A percentile compares a stretch with the other conserved stretches of the same genome.
Conservation (phyloP, 2,113 vertebrate species). For the Alethe diademata region DNA sequence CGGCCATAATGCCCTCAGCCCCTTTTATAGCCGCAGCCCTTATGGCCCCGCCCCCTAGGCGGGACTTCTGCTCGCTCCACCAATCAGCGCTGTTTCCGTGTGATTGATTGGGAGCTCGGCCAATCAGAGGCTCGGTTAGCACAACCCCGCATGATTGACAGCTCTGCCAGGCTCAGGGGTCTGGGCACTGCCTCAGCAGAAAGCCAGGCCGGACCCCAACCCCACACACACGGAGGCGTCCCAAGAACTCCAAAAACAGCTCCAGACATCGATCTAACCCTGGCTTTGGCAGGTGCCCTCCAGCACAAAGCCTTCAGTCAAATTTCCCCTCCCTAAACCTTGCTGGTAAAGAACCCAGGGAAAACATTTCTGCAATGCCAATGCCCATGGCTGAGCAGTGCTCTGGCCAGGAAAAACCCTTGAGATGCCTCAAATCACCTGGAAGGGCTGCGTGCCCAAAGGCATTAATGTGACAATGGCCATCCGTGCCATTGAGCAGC, state of each 20-base stretch:
- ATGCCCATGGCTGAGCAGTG: neutral
- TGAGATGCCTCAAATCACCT: neutral
- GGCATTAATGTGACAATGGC: rapidly evolving
- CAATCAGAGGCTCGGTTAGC: neutral
- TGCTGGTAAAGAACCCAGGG: rapidly evolving
- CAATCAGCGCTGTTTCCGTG: neutral
- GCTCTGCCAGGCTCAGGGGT: neutral
- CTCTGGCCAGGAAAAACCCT: neutral
- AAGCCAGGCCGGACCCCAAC: neutral
- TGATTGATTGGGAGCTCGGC: rapidly evolving
- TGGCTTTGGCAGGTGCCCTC: rapidly evolving
- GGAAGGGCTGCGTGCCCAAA: neutral
- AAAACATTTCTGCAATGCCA: rapidly evolving
- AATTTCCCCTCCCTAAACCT: too few relatives aligned
- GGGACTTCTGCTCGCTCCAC: rapidly evolving
- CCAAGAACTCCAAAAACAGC: rapidly evolving
- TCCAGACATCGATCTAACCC: neutral
- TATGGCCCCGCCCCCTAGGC: rapidly evolving
- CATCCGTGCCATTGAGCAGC: rapidly evolving
- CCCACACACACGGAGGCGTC: neutral
- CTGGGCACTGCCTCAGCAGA: neutral
- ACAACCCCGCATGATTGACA: neutral
- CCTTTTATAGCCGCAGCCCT: rapidly evolving
- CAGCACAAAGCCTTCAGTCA: rapidly evolving
- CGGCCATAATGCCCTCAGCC: rapidly evolving